Percentiles rank a stretch among this genome's conserved stretches.
Conservation (phyloP, 2,113 vertebrate genomes). For the Tursiops truncatus region DNA sequence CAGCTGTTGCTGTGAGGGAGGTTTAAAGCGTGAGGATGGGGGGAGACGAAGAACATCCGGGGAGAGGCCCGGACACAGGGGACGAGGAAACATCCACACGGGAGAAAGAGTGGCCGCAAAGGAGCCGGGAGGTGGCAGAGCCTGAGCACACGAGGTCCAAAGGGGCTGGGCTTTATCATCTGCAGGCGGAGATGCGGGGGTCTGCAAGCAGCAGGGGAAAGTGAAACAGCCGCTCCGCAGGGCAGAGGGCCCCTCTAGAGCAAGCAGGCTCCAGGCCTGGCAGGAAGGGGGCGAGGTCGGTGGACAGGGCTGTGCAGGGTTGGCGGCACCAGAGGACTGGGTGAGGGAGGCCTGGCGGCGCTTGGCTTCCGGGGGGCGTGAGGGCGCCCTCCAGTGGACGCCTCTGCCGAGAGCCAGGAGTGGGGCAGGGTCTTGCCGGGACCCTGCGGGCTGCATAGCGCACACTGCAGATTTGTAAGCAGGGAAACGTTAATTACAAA, state of each 20-base stretch:
- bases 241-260: too few relatives aligned
- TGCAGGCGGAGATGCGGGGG: not conserved
- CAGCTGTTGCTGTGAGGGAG: too few relatives aligned
- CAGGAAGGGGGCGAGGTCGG: not conserved
- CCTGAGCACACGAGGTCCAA: accelerated
- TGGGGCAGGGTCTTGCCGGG: too few relatives aligned
- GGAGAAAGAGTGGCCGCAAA: accelerated
- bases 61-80: accelerated
- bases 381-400: not conserved
- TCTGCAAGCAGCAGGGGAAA: not conserved
- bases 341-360: accelerated
- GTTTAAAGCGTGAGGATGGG: not conserved
- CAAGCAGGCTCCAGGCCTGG: not conserved
- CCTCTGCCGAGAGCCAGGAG: too few relatives aligned
- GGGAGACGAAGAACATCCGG: accelerated
- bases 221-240: accelerated
- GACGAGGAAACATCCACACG: not conserved
- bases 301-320: not conserved
- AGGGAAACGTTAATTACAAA: too few relatives aligned
- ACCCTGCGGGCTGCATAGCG: accelerated
- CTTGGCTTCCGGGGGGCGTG: accelerated
- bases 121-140: not conserved
- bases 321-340: not conserved
- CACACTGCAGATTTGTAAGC: too few relatives aligned
- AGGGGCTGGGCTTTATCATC: not conserved